A percentile compares a stretch with the other conserved stretches of the same genome.
These are phyloP conservation scores for Paralvinella palmiformis DNA, from an alignment of 1,140 invertebrate species.

Conservation along the genomic window DNA sequence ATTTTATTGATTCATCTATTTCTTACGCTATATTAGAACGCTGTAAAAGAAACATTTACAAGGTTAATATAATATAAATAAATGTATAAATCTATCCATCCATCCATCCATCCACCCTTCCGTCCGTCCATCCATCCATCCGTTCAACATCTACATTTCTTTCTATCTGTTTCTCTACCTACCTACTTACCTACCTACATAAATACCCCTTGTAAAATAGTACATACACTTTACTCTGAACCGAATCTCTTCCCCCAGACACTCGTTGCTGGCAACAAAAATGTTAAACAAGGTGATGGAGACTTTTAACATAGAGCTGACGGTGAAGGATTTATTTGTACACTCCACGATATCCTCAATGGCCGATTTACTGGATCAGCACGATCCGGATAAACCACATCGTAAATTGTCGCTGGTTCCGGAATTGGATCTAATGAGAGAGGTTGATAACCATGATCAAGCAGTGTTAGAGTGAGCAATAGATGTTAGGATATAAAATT, in stretches of 20 bases:
- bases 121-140: no score
- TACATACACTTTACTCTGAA: neutral
- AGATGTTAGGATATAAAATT: neutral
- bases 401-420: neutral
- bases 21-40: no score
- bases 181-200: no score
- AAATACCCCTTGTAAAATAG: no score
- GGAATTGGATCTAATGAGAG: conserved; percentile 37
- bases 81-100: no score
- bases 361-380: conserved; percentile 40
- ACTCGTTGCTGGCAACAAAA: conserved; percentile 53
- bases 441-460: conserved; percentile 49
- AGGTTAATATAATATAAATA: no score
- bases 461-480: conserved; percentile 40
- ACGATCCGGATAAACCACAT: neutral
- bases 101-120: no score
- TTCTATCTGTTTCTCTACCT: no score
- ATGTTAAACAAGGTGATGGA: conserved; percentile 46
- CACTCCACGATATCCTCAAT: conserved; percentile 47
- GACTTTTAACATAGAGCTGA: conserved; percentile 39
- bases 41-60: no score
- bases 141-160: no score
- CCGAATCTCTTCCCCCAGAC: conserved; percentile 33
- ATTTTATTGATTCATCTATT: no score
- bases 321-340: conserved; percentile 47